Percentiles rank a stretch among this genome's conserved stretches.
These are phyloP conservation scores for Boloria selene DNA, from an alignment of 2,888 invertebrate genomes.

Conservation along the genomic window DNA sequence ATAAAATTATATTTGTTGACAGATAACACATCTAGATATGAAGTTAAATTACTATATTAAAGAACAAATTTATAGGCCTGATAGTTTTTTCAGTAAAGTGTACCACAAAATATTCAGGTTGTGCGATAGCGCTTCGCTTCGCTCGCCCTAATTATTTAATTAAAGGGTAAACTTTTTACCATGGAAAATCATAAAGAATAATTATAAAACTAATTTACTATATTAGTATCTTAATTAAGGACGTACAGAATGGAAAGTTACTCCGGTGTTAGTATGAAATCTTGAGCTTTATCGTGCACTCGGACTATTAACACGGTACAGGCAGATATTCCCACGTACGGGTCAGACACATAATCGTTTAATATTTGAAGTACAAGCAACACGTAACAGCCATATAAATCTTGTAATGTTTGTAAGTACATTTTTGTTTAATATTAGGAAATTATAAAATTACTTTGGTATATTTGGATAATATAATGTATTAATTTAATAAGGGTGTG, in stretches of 20 bases:
- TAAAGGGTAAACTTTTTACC: neutral
- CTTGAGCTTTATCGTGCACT: conserved; percentile 24
- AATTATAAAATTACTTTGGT: too few species aligned
- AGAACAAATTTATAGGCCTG: too few species aligned
- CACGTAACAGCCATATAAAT: conserved; percentile 6
- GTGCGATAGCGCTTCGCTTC: too few species aligned
- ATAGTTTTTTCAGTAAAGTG: too few species aligned
- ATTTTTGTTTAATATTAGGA: neutral
- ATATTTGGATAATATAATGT: too few species aligned
- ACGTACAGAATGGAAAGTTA: conserved; percentile 17
- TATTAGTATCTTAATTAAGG: conserved; percentile 25
- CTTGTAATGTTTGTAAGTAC: conserved; percentile 1
- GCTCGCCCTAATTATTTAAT: neutral
- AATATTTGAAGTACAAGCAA: conserved; percentile 18
- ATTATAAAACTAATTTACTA: conserved; percentile 18
- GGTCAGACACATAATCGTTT: conserved; percentile 25
- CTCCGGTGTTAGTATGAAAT: conserved; percentile 23
- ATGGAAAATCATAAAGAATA: conserved; percentile 10
- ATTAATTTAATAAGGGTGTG: too few species aligned
- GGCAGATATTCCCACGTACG: conserved; percentile 25
- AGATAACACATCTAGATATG: too few species aligned
- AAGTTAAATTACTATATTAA: too few species aligned
- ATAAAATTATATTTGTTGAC: too few species aligned
- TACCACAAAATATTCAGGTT: too few species aligned
- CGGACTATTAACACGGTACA: conserved; percentile 25